phyloP scores from a whole-genome alignment of 2,888 invertebrate species.

The Heterodera filipjevi region DNA sequence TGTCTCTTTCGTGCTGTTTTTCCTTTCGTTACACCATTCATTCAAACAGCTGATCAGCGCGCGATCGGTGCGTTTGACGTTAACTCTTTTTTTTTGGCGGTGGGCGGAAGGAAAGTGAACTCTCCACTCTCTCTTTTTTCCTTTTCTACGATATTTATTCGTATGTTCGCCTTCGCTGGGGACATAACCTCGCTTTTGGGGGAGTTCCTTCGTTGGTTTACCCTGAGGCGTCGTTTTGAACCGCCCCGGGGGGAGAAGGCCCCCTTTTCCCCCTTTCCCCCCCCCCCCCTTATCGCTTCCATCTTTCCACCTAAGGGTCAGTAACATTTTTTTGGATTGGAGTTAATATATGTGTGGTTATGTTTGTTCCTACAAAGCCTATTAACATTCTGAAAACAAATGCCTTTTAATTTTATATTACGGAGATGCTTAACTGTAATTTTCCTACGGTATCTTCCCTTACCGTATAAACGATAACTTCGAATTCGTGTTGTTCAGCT shows the following conservation, averaged over 20 bases:
- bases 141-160: neutral
- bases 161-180: neutral
- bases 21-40: neutral
- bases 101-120: neutral
- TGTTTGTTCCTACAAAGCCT: no score
- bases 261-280: no score
- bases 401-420: no score
- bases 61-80: neutral
- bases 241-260: neutral
- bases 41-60: neutral
- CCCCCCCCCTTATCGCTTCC: neutral
- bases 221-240: conserved; percentile 12
- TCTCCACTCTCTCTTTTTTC: neutral
- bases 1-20: neutral
- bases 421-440: no score
- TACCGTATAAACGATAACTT: no score
- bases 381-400: no score
- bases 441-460: no score
- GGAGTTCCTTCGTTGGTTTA: neutral
- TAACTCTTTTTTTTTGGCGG: neutral
- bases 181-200: neutral
- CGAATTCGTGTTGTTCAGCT: no score
- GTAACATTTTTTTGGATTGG: neutral
- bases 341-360: no score
- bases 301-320: neutral